Base-by-base conservation (phyloP, 2,888 invertebrate species). In the Cheilosia grossa region DNA sequence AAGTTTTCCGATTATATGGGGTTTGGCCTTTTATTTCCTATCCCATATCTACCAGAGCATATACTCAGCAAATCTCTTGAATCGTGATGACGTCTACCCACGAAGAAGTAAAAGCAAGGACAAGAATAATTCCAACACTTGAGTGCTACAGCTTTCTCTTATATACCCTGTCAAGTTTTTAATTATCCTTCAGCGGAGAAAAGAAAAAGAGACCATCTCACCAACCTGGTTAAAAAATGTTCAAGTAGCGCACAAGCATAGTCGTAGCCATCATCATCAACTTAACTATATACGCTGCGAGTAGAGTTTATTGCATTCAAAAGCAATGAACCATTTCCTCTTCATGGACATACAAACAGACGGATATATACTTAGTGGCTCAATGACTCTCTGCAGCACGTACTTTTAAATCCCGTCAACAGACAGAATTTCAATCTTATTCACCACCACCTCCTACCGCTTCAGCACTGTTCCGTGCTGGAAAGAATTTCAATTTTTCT, bases 341-440 rank as follows among this genome's bases (percentile, higher is more conserved):
- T 24, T 49, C 37, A 24, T 27, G 24, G 15, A 47, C 33, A 37
- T 47, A 24, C 63, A 47, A 47, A 17, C 49, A 59, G 74, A 40
- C 64, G 51, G 40, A 67, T 53, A 53, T 51, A 51, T 61, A 49
- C 72, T 63, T 67, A 82, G 54, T 78, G 63, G 67, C 64, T 82
- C 82, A 82, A 67, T 78, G 78, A 82, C 67, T 78, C 78, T 53
- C 69, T 49, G 40, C 21, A 59, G 63, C 79, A 73, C 61, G 56
- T 83, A 33, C 49, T 59, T 51, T 51, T 47, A 42, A 79, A 69
- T 79, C 64, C 79, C 53, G 42, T 69, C 58, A 69, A 64, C 64
- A 47, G 69, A 59, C 63, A 74, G 69, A 47, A 79, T 74, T 79
- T 70, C 73, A 74, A 79, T 83, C 51, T 74, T 56, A 63, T 37